A percentile compares a stretch with the other conserved stretches of the same genome.
phyloP scores from a whole-genome alignment of 2,888 invertebrate genomes.

The Amblyteles armatorius region DNA sequence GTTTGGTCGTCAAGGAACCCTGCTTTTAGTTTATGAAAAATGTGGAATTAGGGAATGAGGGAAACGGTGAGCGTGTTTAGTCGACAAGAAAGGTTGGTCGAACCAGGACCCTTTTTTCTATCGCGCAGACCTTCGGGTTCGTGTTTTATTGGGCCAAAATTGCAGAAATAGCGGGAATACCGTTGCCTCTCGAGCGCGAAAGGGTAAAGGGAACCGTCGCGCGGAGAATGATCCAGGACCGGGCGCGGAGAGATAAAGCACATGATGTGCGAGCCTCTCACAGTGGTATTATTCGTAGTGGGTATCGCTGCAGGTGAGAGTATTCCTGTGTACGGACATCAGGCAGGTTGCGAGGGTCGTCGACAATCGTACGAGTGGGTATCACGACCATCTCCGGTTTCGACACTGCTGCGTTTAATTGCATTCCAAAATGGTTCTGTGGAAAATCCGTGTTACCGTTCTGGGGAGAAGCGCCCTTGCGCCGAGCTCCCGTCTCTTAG shows the following conservation, averaged over 20 bases:
- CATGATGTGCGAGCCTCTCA: conserved; percentile 26
- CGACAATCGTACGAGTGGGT: conserved; percentile 55
- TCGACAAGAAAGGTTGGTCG: neutral
- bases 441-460: conserved; percentile 72
- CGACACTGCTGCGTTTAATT: conserved; percentile 82
- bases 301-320: conserved; percentile 29
- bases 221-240: conserved; percentile 28
- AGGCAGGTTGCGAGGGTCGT: conserved; percentile 37
- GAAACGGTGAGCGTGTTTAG: neutral
- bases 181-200: conserved; percentile 4
- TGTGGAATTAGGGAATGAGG: neutral
- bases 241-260: conserved; percentile 43
- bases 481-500: neutral
- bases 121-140: neutral
- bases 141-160: conserved; percentile 6
- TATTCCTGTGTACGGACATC: conserved; percentile 48
- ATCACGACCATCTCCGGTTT: conserved; percentile 75
- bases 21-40: too few species aligned
- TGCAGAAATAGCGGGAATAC: conserved; percentile 1
- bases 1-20: too few species aligned
- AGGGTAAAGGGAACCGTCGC: conserved; percentile 1
- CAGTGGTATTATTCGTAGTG: conserved; percentile 6
- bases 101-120: neutral
- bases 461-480: conserved; percentile 46
- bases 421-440: conserved; percentile 83